These are phyloP conservation scores for Odontomachus brunneus DNA, from an alignment of 1,140 invertebrate species.

Conservation along the genomic window DNA sequence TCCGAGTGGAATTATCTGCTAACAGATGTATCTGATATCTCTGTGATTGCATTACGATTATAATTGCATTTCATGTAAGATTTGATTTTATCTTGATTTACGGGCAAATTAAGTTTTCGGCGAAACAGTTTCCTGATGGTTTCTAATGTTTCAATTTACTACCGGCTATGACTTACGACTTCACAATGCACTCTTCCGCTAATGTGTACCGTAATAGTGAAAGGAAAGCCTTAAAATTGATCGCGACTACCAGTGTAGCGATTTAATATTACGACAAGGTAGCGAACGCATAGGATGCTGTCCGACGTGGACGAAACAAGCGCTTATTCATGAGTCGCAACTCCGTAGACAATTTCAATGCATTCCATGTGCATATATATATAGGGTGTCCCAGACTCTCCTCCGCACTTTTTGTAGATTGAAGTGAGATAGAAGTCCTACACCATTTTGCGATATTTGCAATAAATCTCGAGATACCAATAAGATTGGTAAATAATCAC, in stretches of 20 bases:
- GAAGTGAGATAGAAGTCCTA: no score
- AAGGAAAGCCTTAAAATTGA: conserved; percentile 3
- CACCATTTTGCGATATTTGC: no score
- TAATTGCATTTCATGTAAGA: background rate
- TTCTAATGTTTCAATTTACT: no score
- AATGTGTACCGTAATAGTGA: background rate
- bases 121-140: no score
- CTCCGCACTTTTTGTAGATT: no score
- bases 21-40: no score
- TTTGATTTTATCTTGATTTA: conserved; percentile 6
- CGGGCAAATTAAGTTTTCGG: background rate
- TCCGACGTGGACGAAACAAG: background rate
- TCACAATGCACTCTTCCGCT: no score
- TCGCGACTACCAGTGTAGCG: background rate
- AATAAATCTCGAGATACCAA: no score
- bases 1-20: background rate
- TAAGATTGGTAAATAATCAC: no score
- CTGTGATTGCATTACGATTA: background rate
- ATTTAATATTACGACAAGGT: background rate
- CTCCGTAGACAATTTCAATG: background rate
- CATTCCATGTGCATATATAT: conserved; percentile 21
- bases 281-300: background rate
- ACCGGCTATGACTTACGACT: no score
- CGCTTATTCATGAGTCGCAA: conserved; percentile 3
- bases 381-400: no score